Evolutionary conservation across 2,797 vertebrate genomes (phyloP), one percentile per base, ranked within the genome.

Genomic region (Sebastes melanostomus): DNA sequence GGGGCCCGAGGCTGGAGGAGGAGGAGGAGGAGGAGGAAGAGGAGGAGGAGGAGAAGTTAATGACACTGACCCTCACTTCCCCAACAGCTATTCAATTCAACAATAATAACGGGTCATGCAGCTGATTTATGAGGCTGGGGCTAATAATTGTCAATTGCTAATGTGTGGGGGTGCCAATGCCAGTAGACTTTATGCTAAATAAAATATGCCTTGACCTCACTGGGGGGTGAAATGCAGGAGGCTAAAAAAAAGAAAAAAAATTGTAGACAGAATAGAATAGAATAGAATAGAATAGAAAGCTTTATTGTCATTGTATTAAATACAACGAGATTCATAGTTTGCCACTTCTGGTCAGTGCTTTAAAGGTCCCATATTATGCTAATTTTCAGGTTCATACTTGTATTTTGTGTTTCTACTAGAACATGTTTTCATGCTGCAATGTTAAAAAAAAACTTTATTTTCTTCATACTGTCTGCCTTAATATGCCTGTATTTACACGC

Each of bases 21-120:
- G 68, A 11, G 32, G 32, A 38, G 11, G 34, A 36, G 52, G 18
- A 5, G 18, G 72, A 25, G 12, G 65, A n/a, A 66, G 78, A 30
- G 75, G 78, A 30, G 79, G 65, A 25, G 60, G 96, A 94, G 94
- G 69, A 85, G 95, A 94, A 97, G 97, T 97, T 99, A 99, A 99
- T 98, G 97, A 98, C 97, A 97, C 97, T 98, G 98, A 99, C 98
- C 98, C 97, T 96, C 96, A 97, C 97, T 97, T 97, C 96, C 96
- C 96, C 97, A 96, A 96, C 96, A 98, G 97, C 96, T 96, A 97
- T 94, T 96, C 96, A 96, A 98, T 98, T 98, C 97, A 98, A 96
- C 95, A 96, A 96, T 97, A 97, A 97, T 97, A 97, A 97, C 96
- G 97, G 96, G 95, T 94, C 95, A 94, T 93, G 96, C 96, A 97